These are phyloP conservation scores for Watsonalla binaria DNA, from an alignment of 2,888 invertebrate genomes.

Conservation along the genomic window DNA sequence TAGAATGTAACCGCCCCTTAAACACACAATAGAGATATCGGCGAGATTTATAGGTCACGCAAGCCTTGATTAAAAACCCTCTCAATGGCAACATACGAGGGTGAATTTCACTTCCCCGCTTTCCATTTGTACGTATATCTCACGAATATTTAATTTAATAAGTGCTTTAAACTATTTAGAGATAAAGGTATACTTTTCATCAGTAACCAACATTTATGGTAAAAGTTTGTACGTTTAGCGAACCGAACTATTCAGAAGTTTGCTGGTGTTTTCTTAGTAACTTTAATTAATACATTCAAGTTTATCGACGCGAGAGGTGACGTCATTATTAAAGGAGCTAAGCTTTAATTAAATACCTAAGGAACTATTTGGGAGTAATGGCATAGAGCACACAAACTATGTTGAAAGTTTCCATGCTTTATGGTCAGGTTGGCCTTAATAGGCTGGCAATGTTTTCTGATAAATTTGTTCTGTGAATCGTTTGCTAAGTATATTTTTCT, in stretches of 20 bases:
- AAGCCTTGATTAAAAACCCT: slow-evolving; percentile 51
- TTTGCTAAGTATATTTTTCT: no score
- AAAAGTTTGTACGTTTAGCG: neutral
- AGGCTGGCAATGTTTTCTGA: neutral
- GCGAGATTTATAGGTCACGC: slow-evolving; percentile 54
- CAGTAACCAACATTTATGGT: neutral
- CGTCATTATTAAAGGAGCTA: slow-evolving; percentile 31
- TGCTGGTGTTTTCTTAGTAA: slow-evolving; percentile 8
- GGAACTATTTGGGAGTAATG: slow-evolving; percentile 48
- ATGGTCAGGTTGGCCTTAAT: slow-evolving; percentile 21
- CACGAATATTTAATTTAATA: neutral
- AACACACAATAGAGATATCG: slow-evolving; percentile 46
- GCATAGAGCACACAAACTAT: slow-evolving; percentile 37
- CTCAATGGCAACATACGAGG: slow-evolving; percentile 35
- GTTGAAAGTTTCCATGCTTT: slow-evolving; percentile 46
- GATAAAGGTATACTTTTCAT: neutral
- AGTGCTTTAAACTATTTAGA: neutral
- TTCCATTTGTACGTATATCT: slow-evolving; percentile 22
- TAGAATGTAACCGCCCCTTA: slow-evolving; percentile 18
- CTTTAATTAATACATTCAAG: slow-evolving; percentile 23
- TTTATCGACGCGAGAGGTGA: slow-evolving; percentile 20
- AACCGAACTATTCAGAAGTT: neutral
- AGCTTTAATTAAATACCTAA: slow-evolving; percentile 42
- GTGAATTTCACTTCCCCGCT: slow-evolving; percentile 33
- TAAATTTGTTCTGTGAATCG: no score